Base-by-base conservation (phyloP, 2,113 vertebrate species). In the Genyomyrus donnyi region DNA sequence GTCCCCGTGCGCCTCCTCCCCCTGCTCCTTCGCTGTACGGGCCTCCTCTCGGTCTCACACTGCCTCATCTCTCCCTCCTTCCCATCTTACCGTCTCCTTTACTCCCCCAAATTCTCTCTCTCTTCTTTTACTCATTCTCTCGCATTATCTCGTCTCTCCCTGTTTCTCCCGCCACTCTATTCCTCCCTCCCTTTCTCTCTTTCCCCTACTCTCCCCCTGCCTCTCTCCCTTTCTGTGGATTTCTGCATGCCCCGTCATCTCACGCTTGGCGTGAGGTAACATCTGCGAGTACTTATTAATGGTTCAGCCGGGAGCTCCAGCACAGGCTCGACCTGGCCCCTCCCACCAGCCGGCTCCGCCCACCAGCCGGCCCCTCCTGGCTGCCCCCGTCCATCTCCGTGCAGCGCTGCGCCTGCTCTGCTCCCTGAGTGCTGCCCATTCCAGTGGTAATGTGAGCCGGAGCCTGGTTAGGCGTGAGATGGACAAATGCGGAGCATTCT, bases 251-350 rank as follows among this genome's bases (percentile, higher is more conserved):
- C 85, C 48, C 24, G 7, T 87, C 85, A 31, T 80, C 49, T 56
- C 62, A 27, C 58, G 24, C n/a, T 90, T 66, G 45, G 45, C 31
- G 48, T 66, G 85, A 35, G 49, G 48, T 85, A 90, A 89, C 90
- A 89, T 90, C 90, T 90, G 90, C 31, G 50, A 90, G 52, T 49
- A 88, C 19, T 88, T 85, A 88, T 89, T 89, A 56, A 45, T 66
- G 53, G 53, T 90, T 77, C 88, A 52, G 83, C 46, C 77, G 21
- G 52, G 74, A 89, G 77, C 50, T 49, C 66, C 49, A 56, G 85
- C 85, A 42, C n/a, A 15, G 56, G 85, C 89, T 58, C 39, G 7
- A 19, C n/a, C 17, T 3, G 10, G 84, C 46, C 24, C 24, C 46
- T 17, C 52, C 88, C 62, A 46, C 27, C 53, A 80, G 66, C 46